Evolutionary conservation across 1,140 invertebrate genomes (phyloP), one percentile per base, ranked within the genome.

Genomic region (Lethrus apterus): DNA sequence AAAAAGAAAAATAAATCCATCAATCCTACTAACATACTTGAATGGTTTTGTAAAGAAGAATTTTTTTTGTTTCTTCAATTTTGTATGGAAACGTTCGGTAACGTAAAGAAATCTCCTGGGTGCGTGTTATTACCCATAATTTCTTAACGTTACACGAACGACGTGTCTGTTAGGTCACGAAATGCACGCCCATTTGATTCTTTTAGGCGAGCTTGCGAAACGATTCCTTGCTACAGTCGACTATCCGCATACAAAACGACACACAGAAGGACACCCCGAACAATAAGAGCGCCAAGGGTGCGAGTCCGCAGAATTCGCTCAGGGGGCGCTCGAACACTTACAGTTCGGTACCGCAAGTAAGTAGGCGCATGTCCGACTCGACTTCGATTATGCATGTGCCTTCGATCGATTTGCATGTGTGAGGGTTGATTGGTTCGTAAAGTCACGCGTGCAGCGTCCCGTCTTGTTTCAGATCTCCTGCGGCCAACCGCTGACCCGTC

Each of bases 281-380:
- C 58, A 75, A 75, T 60, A 68, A 65, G 52, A 69, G 78, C 42
- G 73, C 75, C 50, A 78, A 77, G 66, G 76, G 69, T 14, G 59
- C 80, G 45, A 83, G 79, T 65, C 82, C 83, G 20, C 83, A 84
- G 60, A 86, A 84, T 68, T 84, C 81, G 1, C 76, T 84, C 44
- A 57, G 71, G 33, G 63, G 59, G 57, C 60, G 59, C 59, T 60
- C 63, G 35, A 63, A 65, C 44, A 65, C 62, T 30, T 60, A 54
- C 52, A 64, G 61, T 56, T 51, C 60, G 7, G 44, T 54, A 41
- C 35, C 58, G 58, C 59, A 62, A 57, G 63, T 63, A 57, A 56
- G 40, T 42, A 26, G 23, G 5, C 5, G n/a, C 23, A 26, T 7
- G 23, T 26, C 5, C n/a, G 23, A 26, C 23, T 26, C 23, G n/a